Base-by-base conservation (phyloP, 2,888 invertebrate species). In the Netelia inedita region DNA sequence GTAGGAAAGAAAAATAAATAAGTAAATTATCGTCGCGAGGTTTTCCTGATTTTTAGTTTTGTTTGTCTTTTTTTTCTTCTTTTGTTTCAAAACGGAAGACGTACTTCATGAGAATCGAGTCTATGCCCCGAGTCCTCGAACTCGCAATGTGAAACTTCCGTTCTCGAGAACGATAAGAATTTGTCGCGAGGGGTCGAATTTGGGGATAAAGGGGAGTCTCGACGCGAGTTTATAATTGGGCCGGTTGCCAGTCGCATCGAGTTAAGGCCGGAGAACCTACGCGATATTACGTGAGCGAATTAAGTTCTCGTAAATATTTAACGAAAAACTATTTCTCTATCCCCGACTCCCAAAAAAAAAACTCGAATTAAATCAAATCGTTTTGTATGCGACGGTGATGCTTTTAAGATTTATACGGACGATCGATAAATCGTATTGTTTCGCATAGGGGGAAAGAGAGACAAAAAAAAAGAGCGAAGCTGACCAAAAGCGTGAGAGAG, bases 181-280 rank as follows among this genome's bases (percentile, higher is more conserved):
- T 28, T 28, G 28, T 28, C 28, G 5, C 28, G 28, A 28, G 28
- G 28, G 28, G 28, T 28, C 5, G 28, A 28, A 28, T 28, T 28
- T 35, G 21, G 66, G 6, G 50, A 19, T 35, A 28, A 53, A 55
- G 41, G 43, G 71, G 28, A 65, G 69, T 59, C 19, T 14, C 59
- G 16, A 16, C 19, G 21, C 46, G 72, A 65, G 66, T 79, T 73
- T 35, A 57, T 71, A 79, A 82, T 85, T 82, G 65, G 85, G 85
- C 82, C 63, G 57, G 46, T 79, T 82, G 82, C 79, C 84, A 85
- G 65, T 73, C 76, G 68, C 55, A 68, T 73, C 28, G 78, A 82
- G 21, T 10, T 59, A 79, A 71, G 65, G 35, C 50, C 59, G n/a
- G 19, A 53, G 65, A 68, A 59, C 9, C 46, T 53, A 21, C 63